These are phyloP conservation scores for Allolobophora icterica DNA, from an alignment of 2,888 invertebrate genomes.

Conservation along the genomic window DNA sequence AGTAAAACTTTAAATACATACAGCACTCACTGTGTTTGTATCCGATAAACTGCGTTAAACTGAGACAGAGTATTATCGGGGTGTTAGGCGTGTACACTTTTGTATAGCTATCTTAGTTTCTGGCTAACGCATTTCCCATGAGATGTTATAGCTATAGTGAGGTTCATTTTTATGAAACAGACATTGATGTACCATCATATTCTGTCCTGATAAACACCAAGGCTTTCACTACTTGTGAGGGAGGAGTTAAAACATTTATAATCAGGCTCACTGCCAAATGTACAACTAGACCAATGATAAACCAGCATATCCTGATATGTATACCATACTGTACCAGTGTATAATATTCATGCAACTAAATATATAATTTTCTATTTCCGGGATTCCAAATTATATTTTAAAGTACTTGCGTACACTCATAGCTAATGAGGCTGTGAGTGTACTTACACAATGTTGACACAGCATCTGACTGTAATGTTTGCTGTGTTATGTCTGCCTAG, in stretches of 20 bases:
- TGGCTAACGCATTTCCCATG: background rate
- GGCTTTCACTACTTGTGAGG: no score
- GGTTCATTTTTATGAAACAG: background rate
- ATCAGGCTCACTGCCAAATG: background rate
- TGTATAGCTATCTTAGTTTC: background rate
- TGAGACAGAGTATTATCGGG: background rate
- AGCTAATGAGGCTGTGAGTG: background rate
- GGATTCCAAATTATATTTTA: background rate
- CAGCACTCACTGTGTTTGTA: background rate
- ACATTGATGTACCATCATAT: background rate
- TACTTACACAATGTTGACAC: background rate
- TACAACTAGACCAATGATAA: background rate
- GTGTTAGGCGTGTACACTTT: background rate
- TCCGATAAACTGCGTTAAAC: background rate
- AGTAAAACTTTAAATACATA: no score
- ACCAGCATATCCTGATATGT: background rate
- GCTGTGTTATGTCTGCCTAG: background rate
- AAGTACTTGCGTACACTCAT: no score
- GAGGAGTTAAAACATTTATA: no score
- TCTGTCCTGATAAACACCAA: background rate
- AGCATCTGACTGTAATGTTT: background rate
- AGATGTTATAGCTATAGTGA: background rate
- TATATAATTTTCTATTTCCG: no score
- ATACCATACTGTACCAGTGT: background rate
- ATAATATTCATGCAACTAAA: background rate